Evolutionary conservation across 2,888 invertebrate genomes (phyloP).

Genomic region (Cheilosia impressa): DNA sequence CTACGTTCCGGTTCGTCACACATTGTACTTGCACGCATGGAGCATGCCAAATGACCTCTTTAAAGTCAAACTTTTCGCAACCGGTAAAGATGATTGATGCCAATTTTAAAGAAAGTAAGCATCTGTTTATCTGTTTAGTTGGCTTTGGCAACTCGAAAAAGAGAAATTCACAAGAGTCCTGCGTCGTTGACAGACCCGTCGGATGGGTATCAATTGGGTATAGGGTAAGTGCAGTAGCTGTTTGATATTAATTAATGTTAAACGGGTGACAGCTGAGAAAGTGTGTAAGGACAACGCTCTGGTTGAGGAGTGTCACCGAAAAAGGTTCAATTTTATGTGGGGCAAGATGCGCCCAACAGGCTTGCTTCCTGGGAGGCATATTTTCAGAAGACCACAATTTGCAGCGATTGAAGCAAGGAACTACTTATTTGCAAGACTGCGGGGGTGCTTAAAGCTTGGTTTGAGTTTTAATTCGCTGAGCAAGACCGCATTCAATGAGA

Average conservation of each 20-base stretch:
- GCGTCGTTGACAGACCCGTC: not conserved
- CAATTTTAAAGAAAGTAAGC: conserved; percentile 56
- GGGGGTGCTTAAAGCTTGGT: too few relatives aligned
- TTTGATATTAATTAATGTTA: not conserved
- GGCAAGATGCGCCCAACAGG: not conserved
- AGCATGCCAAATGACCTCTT: conserved; percentile 66
- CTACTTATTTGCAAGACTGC: too few relatives aligned
- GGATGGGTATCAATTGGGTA: conserved; percentile 52
- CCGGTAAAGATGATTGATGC: conserved; percentile 62
- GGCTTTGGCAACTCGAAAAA: not conserved
- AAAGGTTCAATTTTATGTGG: not conserved
- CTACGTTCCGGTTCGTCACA: conserved; percentile 57
- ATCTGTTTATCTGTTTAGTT: conserved; percentile 63
- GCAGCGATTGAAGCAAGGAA: too few relatives aligned
- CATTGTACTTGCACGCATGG: conserved; percentile 51
- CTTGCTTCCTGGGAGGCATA: too few relatives aligned
- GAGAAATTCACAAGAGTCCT: conserved; percentile 29
- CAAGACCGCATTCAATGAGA: too few relatives aligned
- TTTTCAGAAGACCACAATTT: too few relatives aligned
- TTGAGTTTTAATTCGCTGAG: too few relatives aligned
- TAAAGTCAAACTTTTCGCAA: conserved; percentile 40
- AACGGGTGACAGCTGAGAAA: not conserved
- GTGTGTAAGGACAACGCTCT: not conserved
- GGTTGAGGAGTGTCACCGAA: not conserved
- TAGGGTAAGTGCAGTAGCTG: conserved; percentile 33